These are phyloP conservation scores for Steinernema khuongi DNA, from an alignment of 1,140 invertebrate species.

Conservation along the genomic window DNA sequence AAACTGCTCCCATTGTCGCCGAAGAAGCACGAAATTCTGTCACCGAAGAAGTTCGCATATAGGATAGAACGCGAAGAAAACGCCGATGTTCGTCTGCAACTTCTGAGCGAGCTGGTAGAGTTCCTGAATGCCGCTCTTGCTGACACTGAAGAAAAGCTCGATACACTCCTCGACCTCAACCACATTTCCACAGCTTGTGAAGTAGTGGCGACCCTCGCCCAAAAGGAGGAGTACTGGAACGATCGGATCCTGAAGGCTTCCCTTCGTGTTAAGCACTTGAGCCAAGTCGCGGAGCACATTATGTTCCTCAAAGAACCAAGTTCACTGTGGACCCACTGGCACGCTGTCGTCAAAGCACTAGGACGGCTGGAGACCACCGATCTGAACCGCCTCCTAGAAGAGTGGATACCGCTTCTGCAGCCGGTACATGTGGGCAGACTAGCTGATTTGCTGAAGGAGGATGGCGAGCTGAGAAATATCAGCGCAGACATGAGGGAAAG, in stretches of 20 bases:
- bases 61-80: too few species aligned
- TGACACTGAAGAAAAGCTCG: too few species aligned
- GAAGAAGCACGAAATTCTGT: too few species aligned
- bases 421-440: neutral
- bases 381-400: neutral
- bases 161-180: too few species aligned
- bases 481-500: neutral
- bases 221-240: neutral
- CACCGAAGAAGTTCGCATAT: too few species aligned
- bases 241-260: neutral
- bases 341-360: neutral
- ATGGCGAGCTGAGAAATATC: neutral
- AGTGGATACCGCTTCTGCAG: neutral
- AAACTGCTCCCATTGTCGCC: neutral
- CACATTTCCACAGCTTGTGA: too few species aligned
- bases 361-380: neutral
- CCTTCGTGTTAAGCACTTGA: neutral
- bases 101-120: too few species aligned
- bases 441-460: neutral
- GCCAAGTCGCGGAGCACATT: neutral
- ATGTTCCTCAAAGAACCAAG: neutral
- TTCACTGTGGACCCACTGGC: neutral
- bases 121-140: too few species aligned
- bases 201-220: neutral
- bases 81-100: too few species aligned